These are phyloP conservation scores for Laticauda colubrina DNA, from an alignment of 2,113 vertebrate species.

Conservation along the genomic window DNA sequence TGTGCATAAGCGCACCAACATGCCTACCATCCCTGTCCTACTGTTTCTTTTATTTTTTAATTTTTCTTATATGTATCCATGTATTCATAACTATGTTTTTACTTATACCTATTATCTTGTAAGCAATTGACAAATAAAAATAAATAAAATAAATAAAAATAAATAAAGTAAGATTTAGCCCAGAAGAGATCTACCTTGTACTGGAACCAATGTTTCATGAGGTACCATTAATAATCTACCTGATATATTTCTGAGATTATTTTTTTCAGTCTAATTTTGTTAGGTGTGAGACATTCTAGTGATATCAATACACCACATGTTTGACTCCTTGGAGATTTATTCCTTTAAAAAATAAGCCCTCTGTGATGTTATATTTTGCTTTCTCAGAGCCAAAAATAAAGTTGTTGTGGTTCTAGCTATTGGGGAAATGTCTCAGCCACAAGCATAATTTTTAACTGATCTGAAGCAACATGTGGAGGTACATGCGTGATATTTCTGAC, in stretches of 20 bases:
- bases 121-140: too few species aligned
- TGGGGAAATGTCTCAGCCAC: not conserved
- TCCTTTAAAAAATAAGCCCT: not conserved
- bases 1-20: too few species aligned
- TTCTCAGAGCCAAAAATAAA: constrained; percentile 15
- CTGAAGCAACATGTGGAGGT: not conserved
- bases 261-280: not conserved
- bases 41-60: too few species aligned
- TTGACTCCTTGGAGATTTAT: not conserved
- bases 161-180: not conserved
- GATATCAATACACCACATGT: not conserved
- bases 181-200: not conserved
- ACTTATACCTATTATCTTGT: too few species aligned
- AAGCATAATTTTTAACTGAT: constrained; percentile 17
- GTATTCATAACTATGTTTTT: too few species aligned
- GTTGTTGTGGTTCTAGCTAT: constrained; percentile 21
- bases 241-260: not conserved
- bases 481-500: constrained; percentile 7
- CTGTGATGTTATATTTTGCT: constrained; percentile 8
- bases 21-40: too few species aligned
- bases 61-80: too few species aligned
- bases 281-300: not conserved
- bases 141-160: too few species aligned
- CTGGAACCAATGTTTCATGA: not conserved
- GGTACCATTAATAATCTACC: not conserved